Percentiles rank a stretch among this genome's conserved stretches.
Evolutionary conservation across 2,888 invertebrate genomes (phyloP).

Genomic region (Agapostemon virescens): DNA sequence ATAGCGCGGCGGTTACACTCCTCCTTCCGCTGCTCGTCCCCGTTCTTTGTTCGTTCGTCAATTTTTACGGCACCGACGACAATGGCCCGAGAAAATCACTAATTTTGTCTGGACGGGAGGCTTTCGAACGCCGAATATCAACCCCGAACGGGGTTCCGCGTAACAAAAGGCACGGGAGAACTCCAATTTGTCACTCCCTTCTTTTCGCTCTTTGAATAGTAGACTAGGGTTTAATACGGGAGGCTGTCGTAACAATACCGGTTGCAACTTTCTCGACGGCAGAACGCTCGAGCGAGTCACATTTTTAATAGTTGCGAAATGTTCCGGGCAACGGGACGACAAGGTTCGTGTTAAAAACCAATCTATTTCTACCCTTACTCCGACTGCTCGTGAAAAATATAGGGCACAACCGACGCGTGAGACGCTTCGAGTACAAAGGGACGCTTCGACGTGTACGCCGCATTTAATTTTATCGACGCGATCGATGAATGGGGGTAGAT

Average conservation of each 20-base stretch:
- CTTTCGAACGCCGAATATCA: conserved; percentile 35
- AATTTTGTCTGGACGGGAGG: conserved; percentile 35
- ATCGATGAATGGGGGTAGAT: not conserved
- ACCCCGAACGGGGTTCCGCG: conserved; percentile 21
- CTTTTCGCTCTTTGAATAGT: conserved; percentile 56
- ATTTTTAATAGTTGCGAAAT: not conserved
- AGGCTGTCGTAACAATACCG: conserved; percentile 37
- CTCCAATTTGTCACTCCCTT: conserved; percentile 64
- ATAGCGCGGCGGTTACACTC: not conserved
- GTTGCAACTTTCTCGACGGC: not conserved
- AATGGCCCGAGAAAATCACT: conserved; percentile 48
- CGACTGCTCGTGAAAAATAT: conserved; percentile 41
- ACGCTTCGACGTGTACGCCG: conserved; percentile 7
- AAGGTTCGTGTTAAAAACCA: not conserved
- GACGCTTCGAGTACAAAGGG: conserved; percentile 20
- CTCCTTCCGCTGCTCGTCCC: too few relatives aligned
- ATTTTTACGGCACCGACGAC: conserved; percentile 25
- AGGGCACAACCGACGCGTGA: conserved; percentile 28
- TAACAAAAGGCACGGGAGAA: conserved; percentile 66
- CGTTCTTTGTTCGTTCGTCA: not conserved
- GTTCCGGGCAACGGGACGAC: not conserved
- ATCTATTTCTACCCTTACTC: conserved; percentile 29
- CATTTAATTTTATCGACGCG: conserved; percentile 39
- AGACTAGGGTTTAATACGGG: conserved; percentile 40
- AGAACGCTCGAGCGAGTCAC: not conserved